Base-by-base conservation (phyloP, 2,888 invertebrate genomes). In the Nomada ferruginata region DNA sequence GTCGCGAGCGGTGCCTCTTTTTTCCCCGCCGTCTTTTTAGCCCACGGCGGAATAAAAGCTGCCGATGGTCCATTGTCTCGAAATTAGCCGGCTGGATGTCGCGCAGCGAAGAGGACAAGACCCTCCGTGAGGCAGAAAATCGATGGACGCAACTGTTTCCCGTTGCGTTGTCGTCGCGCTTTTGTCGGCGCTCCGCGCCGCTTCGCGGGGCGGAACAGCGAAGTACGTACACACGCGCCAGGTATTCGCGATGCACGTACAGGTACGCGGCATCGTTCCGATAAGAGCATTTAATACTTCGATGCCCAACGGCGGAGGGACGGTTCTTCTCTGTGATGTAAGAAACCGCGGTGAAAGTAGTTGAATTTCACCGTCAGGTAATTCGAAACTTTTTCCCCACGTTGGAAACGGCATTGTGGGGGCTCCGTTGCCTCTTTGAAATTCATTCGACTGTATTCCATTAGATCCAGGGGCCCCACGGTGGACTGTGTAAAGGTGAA, bases 31-130 rank as follows among this genome's bases (percentile, higher is more conserved):
- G 64, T 68, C 73, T 82, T 82, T 79, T 79, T 80, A 64, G 64
- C 79, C 82, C 59, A 70, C 83, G 75, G 72, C 77, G 76, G 76
- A 84, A 85, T 85, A 89, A 89, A 89, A 84, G 80, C 84, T 79
- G 61, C 82, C 84, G 84, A 81, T 74, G 83, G 83, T 64, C 85
- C 84, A 85, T 87, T 87, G 87, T 87, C 83, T 86, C 84, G 83
- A 85, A 88, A 88, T 88, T 88, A 88, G 87, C 88, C 71, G 76
- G 66, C 82, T 82, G 83, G 65, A 82, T 78, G 82, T 82, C 78
- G 83, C 50, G 82, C 71, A 69, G 52, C 76, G 64, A 57, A 52
- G 64, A 72, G 68, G 64, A n/a, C 42, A 61, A 47, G 53, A 47
- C 59, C 36, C 68, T n/a, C 65, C n/a, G 15, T 20, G 59, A 60